Evolutionary conservation across 2,888 invertebrate species (phyloP), one percentile per base, ranked within the genome.

Genomic region (Diarsia mendica): DNA sequence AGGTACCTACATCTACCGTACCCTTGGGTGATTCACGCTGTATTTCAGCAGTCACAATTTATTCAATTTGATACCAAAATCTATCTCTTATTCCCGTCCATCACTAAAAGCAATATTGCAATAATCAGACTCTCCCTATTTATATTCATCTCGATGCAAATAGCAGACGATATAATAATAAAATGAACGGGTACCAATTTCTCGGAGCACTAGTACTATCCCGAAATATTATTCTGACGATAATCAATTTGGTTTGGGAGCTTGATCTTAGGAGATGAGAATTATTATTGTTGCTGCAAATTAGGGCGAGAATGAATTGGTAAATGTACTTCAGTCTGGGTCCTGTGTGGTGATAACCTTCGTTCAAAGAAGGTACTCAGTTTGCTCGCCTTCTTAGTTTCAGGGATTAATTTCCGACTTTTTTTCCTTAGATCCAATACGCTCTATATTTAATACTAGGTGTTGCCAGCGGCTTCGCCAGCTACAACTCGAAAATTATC

Each of bases 111-210:
- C 82, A 82, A 82, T 67, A 77, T 64, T 64, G 64, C 44, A 58
- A 82, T 82, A 66, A 82, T 82, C 78, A 69, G 61, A 11, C 49
- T 51, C 46, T 51, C 15, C 18, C 20, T 48, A 74, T 80, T 48
- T 67, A 51, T 67, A 75, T 79, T 75, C 72, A 83, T 82, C 53
- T 72, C 53, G 23, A 82, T 82, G 79, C 58, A 79, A 80, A 80
- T 80, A 82, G 64, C 61, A 61, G 15, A 44, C 63, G 63, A 77
- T 60, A 69, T 63, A 75, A 13, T 55, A 75, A 82, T 80, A 81
- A 81, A 77, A 72, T 65, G 64, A 79, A 63, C 53, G 67, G 20
- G 72, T 65, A 4, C 72, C 84, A 80, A 75, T 80, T 73, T 75
- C 79, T 83, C 48, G n/a, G 44, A 49, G 72, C 72, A 69, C 69